These are phyloP conservation scores for Microtus oregoni DNA, from an alignment of 2,113 vertebrate genomes.

Conservation along the genomic window DNA sequence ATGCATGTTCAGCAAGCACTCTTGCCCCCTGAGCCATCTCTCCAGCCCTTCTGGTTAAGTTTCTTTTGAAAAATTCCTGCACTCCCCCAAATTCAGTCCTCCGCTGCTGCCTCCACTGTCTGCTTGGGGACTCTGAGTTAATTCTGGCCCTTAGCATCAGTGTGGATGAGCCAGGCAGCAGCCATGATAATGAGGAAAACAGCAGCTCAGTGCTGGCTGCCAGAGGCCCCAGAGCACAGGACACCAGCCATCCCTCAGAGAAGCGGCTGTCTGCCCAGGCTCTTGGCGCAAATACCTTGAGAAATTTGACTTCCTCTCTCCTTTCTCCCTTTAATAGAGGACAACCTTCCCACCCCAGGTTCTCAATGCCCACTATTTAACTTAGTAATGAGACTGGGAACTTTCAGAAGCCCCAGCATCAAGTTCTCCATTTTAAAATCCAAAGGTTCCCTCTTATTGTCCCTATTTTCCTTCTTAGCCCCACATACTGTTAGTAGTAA, in stretches of 20 bases:
- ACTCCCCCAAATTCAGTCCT: neutral
- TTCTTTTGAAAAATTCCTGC: neutral
- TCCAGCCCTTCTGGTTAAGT: neutral
- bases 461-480: neutral
- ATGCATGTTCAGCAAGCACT: neutral
- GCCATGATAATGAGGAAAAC: slow-evolving; percentile 64
- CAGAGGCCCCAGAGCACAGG: neutral
- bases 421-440: neutral
- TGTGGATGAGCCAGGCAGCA: slow-evolving; percentile 8
- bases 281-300: neutral
- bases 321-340: slow-evolving; percentile 31
- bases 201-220: slow-evolving; percentile 41
- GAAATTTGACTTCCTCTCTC: slow-evolving; percentile 55
- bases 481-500: neutral
- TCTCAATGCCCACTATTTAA: neutral
- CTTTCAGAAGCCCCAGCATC: neutral
- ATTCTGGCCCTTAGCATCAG: slow-evolving; percentile 50
- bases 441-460: neutral
- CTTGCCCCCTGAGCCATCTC: neutral
- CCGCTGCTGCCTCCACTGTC: neutral
- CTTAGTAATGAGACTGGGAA: slow-evolving; percentile 23
- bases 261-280: slow-evolving; percentile 47
- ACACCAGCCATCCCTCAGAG: slow-evolving; percentile 2
- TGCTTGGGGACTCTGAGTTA: neutral
- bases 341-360: neutral